These are phyloP conservation scores for Lota lota DNA, from an alignment of 2,113 vertebrate species.

Conservation along the genomic window DNA sequence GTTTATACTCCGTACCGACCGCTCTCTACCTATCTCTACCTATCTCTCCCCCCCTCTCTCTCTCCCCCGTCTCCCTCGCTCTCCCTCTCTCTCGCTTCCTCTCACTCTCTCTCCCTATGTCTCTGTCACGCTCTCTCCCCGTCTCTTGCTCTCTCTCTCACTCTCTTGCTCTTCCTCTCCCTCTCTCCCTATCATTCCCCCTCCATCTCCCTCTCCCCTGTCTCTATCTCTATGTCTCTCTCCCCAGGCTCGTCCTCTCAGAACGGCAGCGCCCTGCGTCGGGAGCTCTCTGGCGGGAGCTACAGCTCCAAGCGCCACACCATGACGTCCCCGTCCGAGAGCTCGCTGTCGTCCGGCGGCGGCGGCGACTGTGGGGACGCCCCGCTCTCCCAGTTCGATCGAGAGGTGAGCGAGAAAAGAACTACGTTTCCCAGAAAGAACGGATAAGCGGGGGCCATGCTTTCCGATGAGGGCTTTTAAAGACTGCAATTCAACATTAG, in stretches of 20 bases:
- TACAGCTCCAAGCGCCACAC: slow-evolving; percentile 87
- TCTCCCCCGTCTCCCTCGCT: too few relatives aligned
- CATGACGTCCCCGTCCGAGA: slow-evolving; percentile 92
- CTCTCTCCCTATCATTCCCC: background rate
- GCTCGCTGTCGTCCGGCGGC: slow-evolving; percentile 92
- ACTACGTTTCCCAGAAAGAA: too few relatives aligned
- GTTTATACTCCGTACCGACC: too few relatives aligned
- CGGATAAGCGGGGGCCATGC: too few relatives aligned
- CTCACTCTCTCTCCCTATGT: too few relatives aligned
- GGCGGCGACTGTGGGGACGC: slow-evolving; percentile 90
- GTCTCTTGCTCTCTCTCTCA: too few relatives aligned
- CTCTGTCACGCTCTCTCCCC: too few relatives aligned
- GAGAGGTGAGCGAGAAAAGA: slow-evolving; percentile 80
- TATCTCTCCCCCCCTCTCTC: too few relatives aligned
- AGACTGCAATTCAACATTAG: too few relatives aligned
- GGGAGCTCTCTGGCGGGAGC: slow-evolving; percentile 90
- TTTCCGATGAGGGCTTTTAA: too few relatives aligned
- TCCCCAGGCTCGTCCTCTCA: slow-evolving; percentile 84
- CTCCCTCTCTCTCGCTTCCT: too few relatives aligned
- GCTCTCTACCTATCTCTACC: too few relatives aligned
- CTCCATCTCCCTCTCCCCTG: background rate
- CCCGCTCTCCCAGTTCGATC: slow-evolving; percentile 87
- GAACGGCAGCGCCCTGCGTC: slow-evolving; percentile 89
- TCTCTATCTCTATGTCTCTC: background rate
- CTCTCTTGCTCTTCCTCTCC: background rate